These are phyloP conservation scores for Camponotus vicinus DNA, from an alignment of 1,140 invertebrate species.

Conservation along the genomic window DNA sequence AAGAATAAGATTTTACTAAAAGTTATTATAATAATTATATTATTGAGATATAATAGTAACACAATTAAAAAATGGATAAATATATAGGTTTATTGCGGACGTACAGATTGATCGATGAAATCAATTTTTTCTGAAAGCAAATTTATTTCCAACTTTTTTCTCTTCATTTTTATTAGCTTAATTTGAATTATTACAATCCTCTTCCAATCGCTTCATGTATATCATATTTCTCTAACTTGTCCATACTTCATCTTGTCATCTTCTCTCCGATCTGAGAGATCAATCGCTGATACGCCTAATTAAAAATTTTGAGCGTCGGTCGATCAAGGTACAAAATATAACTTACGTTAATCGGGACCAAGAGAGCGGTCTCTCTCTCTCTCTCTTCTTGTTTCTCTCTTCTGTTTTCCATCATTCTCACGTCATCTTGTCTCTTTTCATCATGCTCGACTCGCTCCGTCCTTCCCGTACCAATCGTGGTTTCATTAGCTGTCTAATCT, in stretches of 20 bases:
- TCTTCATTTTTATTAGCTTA: background rate
- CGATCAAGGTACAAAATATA: conserved; percentile 75
- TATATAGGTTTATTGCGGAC: background rate
- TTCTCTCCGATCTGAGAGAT: conserved; percentile 15
- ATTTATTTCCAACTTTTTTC: background rate
- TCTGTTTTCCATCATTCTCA: background rate
- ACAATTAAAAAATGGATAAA: background rate
- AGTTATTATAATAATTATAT: background rate
- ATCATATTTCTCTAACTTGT: background rate
- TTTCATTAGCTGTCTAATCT: conserved; percentile 83
- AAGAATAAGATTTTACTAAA: background rate
- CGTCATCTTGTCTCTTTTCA: conserved; percentile 17
- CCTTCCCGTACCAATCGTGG: conserved; percentile 61
- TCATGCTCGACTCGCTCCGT: conserved; percentile 12
- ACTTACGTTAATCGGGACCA: conserved; percentile 78
- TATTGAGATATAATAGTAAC: background rate
- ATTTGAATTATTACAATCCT: conserved; percentile 19
- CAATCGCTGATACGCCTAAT: conserved; percentile 73
- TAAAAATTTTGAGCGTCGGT: conserved; percentile 76
- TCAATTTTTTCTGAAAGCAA: background rate
- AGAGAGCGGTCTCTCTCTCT: conserved; percentile 63
- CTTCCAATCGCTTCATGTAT: background rate
- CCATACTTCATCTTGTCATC: conserved; percentile 15
- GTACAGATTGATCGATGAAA: background rate
- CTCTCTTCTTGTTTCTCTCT: background rate